Conservation (phyloP, 2,113 vertebrate species). For the Oceanodroma tethys region DNA sequence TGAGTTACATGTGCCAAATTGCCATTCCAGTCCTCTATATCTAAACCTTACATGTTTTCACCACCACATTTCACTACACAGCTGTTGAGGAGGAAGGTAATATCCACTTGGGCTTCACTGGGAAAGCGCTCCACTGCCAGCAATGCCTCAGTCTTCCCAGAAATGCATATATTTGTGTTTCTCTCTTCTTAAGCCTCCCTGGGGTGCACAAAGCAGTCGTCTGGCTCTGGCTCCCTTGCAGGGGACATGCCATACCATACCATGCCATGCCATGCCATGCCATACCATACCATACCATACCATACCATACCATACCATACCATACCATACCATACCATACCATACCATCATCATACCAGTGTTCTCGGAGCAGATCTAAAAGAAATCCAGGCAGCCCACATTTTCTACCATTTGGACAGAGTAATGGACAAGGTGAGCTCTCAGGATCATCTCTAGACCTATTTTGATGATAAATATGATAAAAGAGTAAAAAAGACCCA, state of each 20-base stretch:
- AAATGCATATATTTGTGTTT: background rate
- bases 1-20: background rate
- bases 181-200: background rate
- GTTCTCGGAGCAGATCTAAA: background rate
- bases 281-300: background rate
- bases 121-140: background rate
- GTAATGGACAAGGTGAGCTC: background rate
- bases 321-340: background rate
- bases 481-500: background rate
- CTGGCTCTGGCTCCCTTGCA: background rate
- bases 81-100: background rate
- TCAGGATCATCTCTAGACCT: background rate
- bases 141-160: background rate
- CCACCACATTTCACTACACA: background rate
- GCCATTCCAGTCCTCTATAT: background rate
- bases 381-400: background rate
- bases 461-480: background rate
- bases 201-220: background rate
- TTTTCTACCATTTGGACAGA: background rate
- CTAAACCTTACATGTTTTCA: background rate
- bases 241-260: background rate
- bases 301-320: fast-evolving
- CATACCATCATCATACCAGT: background rate
- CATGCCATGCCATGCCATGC: fast-evolving
- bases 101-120: background rate